Evolutionary conservation across 2,113 vertebrate species (phyloP).

Genomic region (Litocranius walleri): DNA sequence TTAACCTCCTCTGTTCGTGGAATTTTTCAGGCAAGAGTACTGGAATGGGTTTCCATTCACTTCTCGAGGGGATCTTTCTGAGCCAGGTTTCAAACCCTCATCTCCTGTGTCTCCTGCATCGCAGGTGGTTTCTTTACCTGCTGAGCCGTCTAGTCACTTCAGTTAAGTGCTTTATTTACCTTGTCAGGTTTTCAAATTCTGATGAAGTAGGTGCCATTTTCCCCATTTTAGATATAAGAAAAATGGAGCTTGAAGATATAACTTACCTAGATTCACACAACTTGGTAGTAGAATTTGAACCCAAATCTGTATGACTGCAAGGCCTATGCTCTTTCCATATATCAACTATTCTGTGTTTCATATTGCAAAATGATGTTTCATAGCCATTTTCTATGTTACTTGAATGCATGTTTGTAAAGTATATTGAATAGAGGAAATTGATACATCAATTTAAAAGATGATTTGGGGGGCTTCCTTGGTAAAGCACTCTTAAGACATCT

Average conservation of each 20-base stretch:
- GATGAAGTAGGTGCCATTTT: constrained; percentile 16
- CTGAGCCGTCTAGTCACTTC: not conserved
- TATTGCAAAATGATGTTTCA: constrained; percentile 15
- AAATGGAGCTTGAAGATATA: constrained; percentile 29
- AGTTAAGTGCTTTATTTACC: constrained; percentile 1
- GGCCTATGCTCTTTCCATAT: not conserved
- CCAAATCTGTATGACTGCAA: not conserved
- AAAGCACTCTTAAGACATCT: not conserved
- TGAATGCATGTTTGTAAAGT: constrained; percentile 6
- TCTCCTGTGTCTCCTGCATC: not conserved
- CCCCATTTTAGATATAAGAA: not conserved
- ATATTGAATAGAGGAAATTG: not conserved
- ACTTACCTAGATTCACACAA: not conserved
- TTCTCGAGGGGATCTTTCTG: not conserved
- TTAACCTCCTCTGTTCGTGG: not conserved
- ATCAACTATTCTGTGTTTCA: constrained; percentile 21
- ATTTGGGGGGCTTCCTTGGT: not conserved
- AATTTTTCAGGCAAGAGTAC: not conserved
- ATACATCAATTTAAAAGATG: not conserved
- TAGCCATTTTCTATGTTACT: constrained; percentile 14
- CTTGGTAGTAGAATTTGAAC: not conserved
- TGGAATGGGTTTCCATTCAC: not conserved
- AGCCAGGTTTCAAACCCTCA: not conserved
- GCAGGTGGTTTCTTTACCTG: not conserved
- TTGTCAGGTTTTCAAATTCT: constrained; percentile 36